Evolutionary conservation across 2,113 vertebrate genomes (phyloP).

Genomic region (Callospermophilus lateralis): DNA sequence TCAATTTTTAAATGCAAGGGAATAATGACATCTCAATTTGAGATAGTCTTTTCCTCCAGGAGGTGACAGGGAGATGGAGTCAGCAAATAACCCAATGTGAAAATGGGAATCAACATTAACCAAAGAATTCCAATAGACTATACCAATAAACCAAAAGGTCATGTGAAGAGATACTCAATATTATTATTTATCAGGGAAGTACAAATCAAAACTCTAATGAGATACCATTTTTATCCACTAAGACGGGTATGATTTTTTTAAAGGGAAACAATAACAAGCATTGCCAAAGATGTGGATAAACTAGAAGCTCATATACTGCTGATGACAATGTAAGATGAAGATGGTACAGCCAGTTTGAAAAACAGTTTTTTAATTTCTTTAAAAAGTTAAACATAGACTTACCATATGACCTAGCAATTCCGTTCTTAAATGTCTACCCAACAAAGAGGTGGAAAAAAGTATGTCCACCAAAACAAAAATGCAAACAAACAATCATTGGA

Average conservation of each 20-base stretch:
- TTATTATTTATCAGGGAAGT: slow-evolving; percentile 38
- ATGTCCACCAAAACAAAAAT: neutral
- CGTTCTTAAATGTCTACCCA: neutral
- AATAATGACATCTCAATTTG: slow-evolving; percentile 20
- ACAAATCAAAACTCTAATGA: neutral
- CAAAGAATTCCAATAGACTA: neutral
- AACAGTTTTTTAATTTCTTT: neutral
- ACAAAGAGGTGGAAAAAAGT: neutral
- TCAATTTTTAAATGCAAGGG: neutral
- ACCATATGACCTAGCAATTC: neutral
- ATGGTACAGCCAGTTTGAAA: neutral
- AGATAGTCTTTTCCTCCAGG: neutral
- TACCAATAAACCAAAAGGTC: neutral
- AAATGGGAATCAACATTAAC: slow-evolving; percentile 21
- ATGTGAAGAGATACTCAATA: neutral
- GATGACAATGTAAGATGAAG: neutral
- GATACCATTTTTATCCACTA: neutral
- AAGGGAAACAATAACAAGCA: neutral
- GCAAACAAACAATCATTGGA: neutral
- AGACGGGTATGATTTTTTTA: neutral
- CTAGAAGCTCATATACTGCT: neutral
- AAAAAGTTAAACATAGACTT: slow-evolving; percentile 13
- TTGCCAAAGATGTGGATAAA: neutral
- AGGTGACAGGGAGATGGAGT: neutral
- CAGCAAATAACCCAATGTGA: slow-evolving; percentile 36